Evolutionary conservation across 2,797 vertebrate species (phyloP).

Genomic region (Brachymystax lenok): DNA sequence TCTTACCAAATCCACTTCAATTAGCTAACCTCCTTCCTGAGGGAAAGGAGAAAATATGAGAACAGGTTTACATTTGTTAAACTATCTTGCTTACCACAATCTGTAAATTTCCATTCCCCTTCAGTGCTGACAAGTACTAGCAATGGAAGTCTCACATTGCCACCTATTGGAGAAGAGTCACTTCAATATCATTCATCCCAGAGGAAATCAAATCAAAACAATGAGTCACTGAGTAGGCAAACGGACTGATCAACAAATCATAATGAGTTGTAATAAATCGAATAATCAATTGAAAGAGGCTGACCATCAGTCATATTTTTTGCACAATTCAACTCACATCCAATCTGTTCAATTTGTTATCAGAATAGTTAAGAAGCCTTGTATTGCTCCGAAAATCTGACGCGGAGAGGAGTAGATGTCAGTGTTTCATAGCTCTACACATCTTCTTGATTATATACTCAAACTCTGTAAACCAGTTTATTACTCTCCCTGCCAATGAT

Average conservation of each 20-base stretch:
- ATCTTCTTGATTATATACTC: not conserved
- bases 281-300: not conserved
- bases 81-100: constrained; percentile 7
- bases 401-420: not conserved
- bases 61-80: not conserved
- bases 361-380: not conserved
- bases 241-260: not conserved
- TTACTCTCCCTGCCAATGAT: no score
- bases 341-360: not conserved
- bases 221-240: not conserved
- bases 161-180: constrained; percentile 46
- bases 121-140: not conserved
- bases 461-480: no score
- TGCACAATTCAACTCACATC: not conserved
- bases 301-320: not conserved
- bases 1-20: constrained; percentile 7
- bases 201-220: not conserved
- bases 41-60: not conserved
- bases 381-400: not conserved
- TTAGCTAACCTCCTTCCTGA: not conserved
- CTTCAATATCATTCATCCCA: not conserved
- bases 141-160: constrained; percentile 33
- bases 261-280: not conserved
- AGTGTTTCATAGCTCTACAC: not conserved
- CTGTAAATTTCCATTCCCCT: constrained; percentile 23